Evolutionary conservation across 2,888 invertebrate genomes (phyloP).

Genomic region (Hesperia comma): DNA sequence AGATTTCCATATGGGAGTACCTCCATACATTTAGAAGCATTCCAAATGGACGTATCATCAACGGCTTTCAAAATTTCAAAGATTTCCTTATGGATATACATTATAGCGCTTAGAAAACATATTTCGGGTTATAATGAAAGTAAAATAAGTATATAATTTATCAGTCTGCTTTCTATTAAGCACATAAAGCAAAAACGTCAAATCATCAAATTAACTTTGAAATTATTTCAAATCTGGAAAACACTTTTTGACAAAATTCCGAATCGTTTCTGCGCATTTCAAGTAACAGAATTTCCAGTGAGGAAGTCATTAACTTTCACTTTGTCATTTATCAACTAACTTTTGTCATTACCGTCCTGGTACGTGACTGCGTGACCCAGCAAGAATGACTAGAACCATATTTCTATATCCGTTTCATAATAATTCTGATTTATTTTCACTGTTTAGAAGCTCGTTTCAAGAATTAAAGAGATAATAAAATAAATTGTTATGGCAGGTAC

Average conservation of each 20-base stretch:
- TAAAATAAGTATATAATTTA: no score
- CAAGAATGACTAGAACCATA: background rate
- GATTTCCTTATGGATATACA: no score
- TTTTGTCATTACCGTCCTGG: constrained; percentile 37
- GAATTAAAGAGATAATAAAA: no score
- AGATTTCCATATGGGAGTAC: no score
- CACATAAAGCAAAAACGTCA: background rate
- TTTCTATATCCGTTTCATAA: background rate
- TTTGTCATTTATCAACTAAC: constrained; percentile 40
- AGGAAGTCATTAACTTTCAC: constrained; percentile 40
- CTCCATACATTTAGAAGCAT: no score
- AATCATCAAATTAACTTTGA: background rate
- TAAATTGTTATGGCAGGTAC: no score
- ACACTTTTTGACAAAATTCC: constrained; percentile 10
- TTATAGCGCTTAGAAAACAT: no score
- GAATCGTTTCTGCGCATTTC: constrained; percentile 21
- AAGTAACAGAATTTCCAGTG: constrained; percentile 26
- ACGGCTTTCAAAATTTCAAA: no score
- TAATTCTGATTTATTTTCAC: background rate
- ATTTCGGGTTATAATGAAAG: no score
- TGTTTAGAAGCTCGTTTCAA: no score
- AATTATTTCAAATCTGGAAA: constrained; percentile 10
- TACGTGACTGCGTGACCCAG: constrained; percentile 26
- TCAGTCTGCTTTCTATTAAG: background rate
- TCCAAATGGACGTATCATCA: no score